A percentile compares a stretch with the other conserved stretches of the same genome.
Evolutionary conservation across 1,140 invertebrate genomes (phyloP).

Genomic region (Stenopsyche tienmushanensis): DNA sequence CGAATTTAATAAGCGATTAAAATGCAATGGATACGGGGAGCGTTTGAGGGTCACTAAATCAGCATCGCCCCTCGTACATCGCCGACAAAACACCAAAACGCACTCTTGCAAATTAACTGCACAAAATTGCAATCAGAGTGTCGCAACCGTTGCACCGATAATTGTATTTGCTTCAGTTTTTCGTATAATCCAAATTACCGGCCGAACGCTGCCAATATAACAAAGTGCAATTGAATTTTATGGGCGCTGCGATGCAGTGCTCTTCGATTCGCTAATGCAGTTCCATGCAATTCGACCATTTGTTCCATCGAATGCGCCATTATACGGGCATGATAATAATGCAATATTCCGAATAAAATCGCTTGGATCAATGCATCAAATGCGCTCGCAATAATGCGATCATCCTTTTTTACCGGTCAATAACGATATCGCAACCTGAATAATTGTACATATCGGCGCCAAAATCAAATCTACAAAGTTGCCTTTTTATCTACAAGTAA

Average conservation of each 20-base stretch:
- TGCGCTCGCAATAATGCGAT: no score
- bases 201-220: conserved; percentile 18
- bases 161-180: conserved; percentile 23
- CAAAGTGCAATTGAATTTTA: conserved; percentile 28
- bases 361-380: no score
- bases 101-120: conserved; percentile 37
- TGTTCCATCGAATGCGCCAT: no score
- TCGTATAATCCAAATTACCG: conserved; percentile 9
- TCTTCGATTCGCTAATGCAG: conserved; percentile 7
- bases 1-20: conserved; percentile 11
- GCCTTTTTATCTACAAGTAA: no score
- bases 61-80: conserved; percentile 4
- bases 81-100: conserved; percentile 24
- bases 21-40: background rate
- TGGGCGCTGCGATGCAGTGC: background rate
- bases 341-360: no score
- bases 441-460: no score
- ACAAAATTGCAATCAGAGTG: conserved; percentile 24
- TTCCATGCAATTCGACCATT: background rate
- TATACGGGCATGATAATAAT: no score
- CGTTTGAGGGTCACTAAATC: conserved; percentile 9
- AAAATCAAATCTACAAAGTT: no score
- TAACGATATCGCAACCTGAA: no score
- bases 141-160: conserved; percentile 1
- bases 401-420: no score